phyloP scores from a whole-genome alignment of 2,888 invertebrate species.

The Scaptomyza cyrtandrae region DNA sequence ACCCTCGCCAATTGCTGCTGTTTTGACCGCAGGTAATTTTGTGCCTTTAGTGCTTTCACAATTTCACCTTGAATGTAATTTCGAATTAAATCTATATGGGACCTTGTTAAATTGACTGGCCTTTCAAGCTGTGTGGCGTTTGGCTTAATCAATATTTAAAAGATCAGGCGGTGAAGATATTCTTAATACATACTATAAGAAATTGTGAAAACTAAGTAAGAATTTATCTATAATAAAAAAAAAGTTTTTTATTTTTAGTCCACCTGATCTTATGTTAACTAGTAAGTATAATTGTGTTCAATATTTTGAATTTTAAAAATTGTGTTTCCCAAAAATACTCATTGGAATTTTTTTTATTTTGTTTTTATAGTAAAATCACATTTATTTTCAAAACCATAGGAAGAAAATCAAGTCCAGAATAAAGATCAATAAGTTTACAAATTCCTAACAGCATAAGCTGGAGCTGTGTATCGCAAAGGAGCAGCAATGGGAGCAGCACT shows the following conservation, averaged over 20 bases:
- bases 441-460: slow-evolving; percentile 65
- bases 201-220: no score
- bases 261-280: no score
- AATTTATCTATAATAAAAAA: no score
- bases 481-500: slow-evolving; percentile 28
- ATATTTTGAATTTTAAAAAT: no score
- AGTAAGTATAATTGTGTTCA: no score
- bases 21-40: slow-evolving; percentile 57
- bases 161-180: background rate
- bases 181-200: no score
- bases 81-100: slow-evolving; percentile 38
- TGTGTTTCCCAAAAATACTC: background rate
- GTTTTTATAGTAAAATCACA: slow-evolving; percentile 56
- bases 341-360: no score
- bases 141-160: background rate
- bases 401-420: slow-evolving; percentile 8
- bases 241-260: no score
- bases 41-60: slow-evolving; percentile 66
- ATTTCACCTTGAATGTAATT: slow-evolving; percentile 64
- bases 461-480: slow-evolving; percentile 65
- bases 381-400: slow-evolving; percentile 49
- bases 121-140: slow-evolving; percentile 5
- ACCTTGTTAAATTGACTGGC: slow-evolving; percentile 16
- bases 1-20: slow-evolving; percentile 49
- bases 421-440: slow-evolving; percentile 48